phyloP scores from a whole-genome alignment of 92 coral and sea anemone genomes.

The Isaurus tuberculatus region DNA sequence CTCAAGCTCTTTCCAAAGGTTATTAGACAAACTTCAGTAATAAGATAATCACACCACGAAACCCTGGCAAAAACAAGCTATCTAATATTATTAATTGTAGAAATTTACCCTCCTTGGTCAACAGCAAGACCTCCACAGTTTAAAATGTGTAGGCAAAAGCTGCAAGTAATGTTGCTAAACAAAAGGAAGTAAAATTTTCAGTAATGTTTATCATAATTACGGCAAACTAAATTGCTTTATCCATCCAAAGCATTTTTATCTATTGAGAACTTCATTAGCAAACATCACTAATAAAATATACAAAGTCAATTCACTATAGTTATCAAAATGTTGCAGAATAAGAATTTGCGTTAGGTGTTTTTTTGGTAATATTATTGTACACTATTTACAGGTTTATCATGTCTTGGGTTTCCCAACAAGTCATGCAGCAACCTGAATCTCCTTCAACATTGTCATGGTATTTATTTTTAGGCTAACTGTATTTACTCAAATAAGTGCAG shows the following conservation, averaged over 20 bases:
- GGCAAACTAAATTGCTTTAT: background rate
- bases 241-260: background rate
- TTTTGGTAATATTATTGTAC: slow-evolving; percentile 30
- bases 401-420: background rate
- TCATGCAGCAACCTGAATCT: background rate
- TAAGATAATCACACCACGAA: background rate
- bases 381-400: slow-evolving; percentile 30
- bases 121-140: background rate
- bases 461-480: background rate
- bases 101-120: background rate
- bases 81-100: background rate
- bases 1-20: background rate
- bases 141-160: background rate
- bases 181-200: background rate
- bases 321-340: slow-evolving; percentile 38
- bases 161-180: background rate
- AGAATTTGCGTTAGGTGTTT: slow-evolving; percentile 34
- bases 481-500: too few species aligned
- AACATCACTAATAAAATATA: slow-evolving; percentile 24
- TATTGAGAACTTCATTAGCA: slow-evolving; percentile 20
- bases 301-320: background rate
- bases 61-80: background rate
- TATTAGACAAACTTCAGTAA: background rate
- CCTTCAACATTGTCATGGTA: background rate
- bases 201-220: background rate